Percentiles rank a stretch among this genome's conserved stretches.
Conservation (phyloP, 1,140 invertebrate genomes). For the Caenorhabditis elegans region DNA sequence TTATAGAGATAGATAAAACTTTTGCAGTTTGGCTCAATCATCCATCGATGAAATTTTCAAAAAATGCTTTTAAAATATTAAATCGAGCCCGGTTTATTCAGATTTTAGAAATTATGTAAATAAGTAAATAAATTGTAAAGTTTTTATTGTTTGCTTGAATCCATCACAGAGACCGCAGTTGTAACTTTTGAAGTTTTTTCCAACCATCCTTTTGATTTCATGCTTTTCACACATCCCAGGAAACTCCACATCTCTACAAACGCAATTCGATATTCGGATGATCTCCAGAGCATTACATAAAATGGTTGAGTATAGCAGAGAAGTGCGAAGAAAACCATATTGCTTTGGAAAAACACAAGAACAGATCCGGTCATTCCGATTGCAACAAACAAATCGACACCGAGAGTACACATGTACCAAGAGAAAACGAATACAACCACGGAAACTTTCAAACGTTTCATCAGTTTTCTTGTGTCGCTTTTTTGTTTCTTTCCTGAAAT, state of each 20-base stretch:
- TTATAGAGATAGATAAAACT: no score
- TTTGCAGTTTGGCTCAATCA: no score
- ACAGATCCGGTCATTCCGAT: neutral
- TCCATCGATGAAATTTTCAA: no score
- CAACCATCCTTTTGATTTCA: neutral
- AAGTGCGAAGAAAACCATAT: constrained; percentile 23
- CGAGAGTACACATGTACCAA: constrained; percentile 1
- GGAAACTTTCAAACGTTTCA: neutral
- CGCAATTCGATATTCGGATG: constrained; percentile 1
- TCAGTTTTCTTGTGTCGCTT: constrained; percentile 2
- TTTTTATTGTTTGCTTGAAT: neutral
- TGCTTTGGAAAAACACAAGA: neutral
- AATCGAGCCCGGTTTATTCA: no score
- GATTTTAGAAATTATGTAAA: no score
- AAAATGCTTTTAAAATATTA: no score
- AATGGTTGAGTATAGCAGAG: constrained; percentile 25
- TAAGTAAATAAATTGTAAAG: no score
- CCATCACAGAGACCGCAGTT: neutral
- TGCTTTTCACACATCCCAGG: neutral
- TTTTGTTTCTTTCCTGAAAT: constrained; percentile 2
- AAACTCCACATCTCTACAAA: constrained; percentile 32
- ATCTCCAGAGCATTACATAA: constrained; percentile 3
- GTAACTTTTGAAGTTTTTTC: neutral
- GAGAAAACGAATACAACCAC: constrained; percentile 2
- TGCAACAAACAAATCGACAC: neutral